phyloP scores from a whole-genome alignment of 2,888 invertebrate species.

The Lochmaea capreae region DNA sequence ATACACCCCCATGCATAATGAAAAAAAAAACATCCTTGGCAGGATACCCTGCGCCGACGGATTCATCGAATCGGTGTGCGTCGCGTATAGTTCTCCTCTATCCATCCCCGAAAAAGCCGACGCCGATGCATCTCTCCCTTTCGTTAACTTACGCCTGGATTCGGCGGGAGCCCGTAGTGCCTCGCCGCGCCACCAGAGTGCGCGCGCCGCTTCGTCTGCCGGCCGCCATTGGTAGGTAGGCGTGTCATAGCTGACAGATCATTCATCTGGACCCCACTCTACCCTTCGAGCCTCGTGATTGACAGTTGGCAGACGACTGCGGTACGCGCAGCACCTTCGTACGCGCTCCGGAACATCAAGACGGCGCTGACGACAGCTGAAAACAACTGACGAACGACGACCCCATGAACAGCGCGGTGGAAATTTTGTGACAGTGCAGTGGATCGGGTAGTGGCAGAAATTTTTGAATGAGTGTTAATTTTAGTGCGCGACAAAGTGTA shows the following conservation, averaged over 20 bases:
- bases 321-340: conserved; percentile 73
- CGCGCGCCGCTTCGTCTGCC: conserved; percentile 66
- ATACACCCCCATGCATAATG: conserved; percentile 10
- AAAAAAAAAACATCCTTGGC: conserved; percentile 10
- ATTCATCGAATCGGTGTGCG: conserved; percentile 3
- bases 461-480: conserved; percentile 40
- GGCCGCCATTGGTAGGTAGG: conserved; percentile 64
- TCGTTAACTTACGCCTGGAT: conserved; percentile 60
- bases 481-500: conserved; percentile 49
- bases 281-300: conserved; percentile 70
- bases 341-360: conserved; percentile 62
- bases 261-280: conserved; percentile 70
- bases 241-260: conserved; percentile 64
- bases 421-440: conserved; percentile 55
- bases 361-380: conserved; percentile 51
- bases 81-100: conserved; percentile 5
- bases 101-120: conserved; percentile 32
- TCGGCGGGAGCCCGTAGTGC: conserved; percentile 53
- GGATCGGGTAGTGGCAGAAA: conserved; percentile 43
- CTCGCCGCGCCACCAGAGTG: conserved; percentile 58
- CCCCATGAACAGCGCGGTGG: conserved; percentile 51
- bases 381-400: conserved; percentile 49
- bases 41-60: conserved; percentile 9
- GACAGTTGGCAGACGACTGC: conserved; percentile 76
- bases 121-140: conserved; percentile 42